Percentiles rank a stretch among this genome's conserved stretches.
Evolutionary conservation across 2,113 vertebrate genomes (phyloP).

Genomic region (Chrysochloris asiatica): DNA sequence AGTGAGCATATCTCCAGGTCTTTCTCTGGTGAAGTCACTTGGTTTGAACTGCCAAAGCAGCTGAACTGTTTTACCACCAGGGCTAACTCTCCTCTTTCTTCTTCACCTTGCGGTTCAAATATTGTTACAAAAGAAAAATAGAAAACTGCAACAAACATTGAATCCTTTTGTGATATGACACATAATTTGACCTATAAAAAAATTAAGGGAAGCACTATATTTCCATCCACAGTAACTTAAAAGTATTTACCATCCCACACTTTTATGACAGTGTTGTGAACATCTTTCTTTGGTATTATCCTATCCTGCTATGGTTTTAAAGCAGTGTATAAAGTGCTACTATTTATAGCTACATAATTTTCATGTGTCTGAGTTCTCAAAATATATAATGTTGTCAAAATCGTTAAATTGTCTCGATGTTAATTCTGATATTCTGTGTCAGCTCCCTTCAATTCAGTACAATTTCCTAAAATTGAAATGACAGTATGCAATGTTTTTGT

Average conservation of each 20-base stretch:
- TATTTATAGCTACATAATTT: slow-evolving; percentile 14
- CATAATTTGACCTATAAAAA: not conserved
- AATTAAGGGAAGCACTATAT: not conserved
- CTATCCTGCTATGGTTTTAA: not conserved
- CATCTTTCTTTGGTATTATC: slow-evolving; percentile 30
- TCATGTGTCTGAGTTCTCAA: not conserved
- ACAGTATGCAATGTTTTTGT: not conserved
- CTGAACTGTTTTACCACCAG: not conserved
- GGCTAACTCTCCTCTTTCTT: no score
- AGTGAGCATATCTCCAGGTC: not conserved
- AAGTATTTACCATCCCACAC: not conserved
- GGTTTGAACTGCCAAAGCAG: not conserved
- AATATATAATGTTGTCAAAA: slow-evolving; percentile 20
- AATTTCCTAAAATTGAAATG: slow-evolving; percentile 51
- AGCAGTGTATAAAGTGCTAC: slow-evolving; percentile 27
- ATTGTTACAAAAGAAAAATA: not conserved
- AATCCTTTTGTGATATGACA: not conserved
- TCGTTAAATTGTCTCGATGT: slow-evolving; percentile 34
- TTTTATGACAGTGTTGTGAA: not conserved
- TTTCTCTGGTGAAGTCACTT: not conserved
- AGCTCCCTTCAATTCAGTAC: slow-evolving; percentile 32
- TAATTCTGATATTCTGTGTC: slow-evolving; percentile 36
- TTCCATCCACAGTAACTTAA: not conserved
- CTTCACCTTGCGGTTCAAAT: not conserved
- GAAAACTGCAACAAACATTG: not conserved